Evolutionary conservation across 1,140 invertebrate species (phyloP).

Genomic region (Drosophila sturtevanti): DNA sequence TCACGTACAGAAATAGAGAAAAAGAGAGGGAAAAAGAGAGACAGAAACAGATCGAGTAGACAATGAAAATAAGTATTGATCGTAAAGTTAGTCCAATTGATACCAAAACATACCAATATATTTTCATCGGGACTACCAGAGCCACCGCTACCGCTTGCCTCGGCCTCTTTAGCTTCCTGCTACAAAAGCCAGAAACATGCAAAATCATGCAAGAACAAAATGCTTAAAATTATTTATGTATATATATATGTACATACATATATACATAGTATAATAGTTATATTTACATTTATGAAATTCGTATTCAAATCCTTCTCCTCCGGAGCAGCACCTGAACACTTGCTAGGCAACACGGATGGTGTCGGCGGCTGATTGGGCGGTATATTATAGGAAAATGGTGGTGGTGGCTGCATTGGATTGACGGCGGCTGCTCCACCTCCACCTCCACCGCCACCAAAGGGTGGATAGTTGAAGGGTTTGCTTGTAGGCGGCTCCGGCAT

Average conservation of each 20-base stretch:
- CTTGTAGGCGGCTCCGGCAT: slow-evolving; percentile 78
- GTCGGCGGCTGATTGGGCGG: slow-evolving; percentile 84
- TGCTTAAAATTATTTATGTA: background rate
- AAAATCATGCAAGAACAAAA: slow-evolving; percentile 37
- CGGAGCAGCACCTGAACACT: slow-evolving; percentile 61
- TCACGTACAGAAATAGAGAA: slow-evolving; percentile 33
- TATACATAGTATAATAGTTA: background rate
- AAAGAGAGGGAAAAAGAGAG: slow-evolving; percentile 5
- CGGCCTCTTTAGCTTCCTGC: slow-evolving; percentile 51
- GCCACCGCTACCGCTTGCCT: slow-evolving; percentile 33
- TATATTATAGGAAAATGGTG: slow-evolving; percentile 89
- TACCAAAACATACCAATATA: slow-evolving; percentile 83
- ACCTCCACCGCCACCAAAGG: slow-evolving; percentile 48
- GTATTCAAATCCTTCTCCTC: slow-evolving; percentile 85
- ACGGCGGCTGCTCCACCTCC: slow-evolving; percentile 29
- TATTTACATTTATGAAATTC: slow-evolving; percentile 84
- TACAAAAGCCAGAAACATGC: slow-evolving; percentile 60
- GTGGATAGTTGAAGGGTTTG: slow-evolving; percentile 82
- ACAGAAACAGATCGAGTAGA: slow-evolving; percentile 34
- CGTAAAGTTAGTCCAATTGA: slow-evolving; percentile 2
- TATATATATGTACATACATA: too few species aligned
- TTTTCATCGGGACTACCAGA: slow-evolving; percentile 85
- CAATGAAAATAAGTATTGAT: slow-evolving; percentile 61
- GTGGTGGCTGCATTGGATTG: slow-evolving; percentile 80
- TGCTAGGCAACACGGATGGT: slow-evolving; percentile 56